Percentiles rank a stretch among this genome's conserved stretches.
Conservation (phyloP, 1,140 invertebrate genomes). For the Aphidius gifuensis region DNA sequence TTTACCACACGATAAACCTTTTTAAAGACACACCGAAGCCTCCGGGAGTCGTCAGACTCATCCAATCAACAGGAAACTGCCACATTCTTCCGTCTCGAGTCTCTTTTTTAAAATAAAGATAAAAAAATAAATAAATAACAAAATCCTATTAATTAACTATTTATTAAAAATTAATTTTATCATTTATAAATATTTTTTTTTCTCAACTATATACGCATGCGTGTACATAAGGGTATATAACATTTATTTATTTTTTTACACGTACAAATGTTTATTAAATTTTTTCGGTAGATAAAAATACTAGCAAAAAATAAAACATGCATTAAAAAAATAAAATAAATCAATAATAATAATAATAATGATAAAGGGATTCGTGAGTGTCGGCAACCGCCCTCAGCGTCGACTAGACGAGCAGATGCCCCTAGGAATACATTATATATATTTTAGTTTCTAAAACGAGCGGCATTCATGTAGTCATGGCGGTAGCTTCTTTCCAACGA, state of each 20-base stretch:
- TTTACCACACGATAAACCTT: conserved; percentile 12
- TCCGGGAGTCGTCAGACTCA: conserved; percentile 7
- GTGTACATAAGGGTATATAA: no score
- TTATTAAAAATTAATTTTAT: no score
- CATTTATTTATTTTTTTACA: no score
- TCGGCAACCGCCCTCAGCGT: conserved; percentile 25
- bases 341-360: not conserved
- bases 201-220: no score
- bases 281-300: no score
- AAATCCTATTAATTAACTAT: not conserved
- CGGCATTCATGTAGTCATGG: conserved; percentile 20
- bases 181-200: no score
- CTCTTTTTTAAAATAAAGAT: not conserved
- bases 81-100: conserved; percentile 32
- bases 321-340: no score
- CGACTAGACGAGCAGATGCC: conserved; percentile 35
- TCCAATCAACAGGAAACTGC: conserved; percentile 35
- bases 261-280: no score
- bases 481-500: conserved; percentile 12
- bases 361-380: conserved; percentile 18
- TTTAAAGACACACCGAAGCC: conserved; percentile 14
- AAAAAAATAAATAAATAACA: not conserved
- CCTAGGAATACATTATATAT: conserved; percentile 34
- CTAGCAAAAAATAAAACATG: no score
- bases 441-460: conserved; percentile 27